phyloP scores from a whole-genome alignment of 1,140 invertebrate genomes.

The Pogonognathellus flavescens region DNA sequence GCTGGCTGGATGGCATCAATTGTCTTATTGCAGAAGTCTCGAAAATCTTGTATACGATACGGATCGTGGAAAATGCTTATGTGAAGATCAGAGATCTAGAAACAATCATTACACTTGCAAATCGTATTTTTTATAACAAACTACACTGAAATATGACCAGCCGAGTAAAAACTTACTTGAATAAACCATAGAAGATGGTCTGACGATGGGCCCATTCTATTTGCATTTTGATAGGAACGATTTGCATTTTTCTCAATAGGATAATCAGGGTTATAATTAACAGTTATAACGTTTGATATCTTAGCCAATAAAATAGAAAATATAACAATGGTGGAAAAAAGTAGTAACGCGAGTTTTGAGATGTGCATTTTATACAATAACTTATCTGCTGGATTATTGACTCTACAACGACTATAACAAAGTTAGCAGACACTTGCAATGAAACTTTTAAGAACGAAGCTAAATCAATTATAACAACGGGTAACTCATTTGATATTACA shows the following conservation, averaged over 20 bases:
- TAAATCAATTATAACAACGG: constrained; percentile 22
- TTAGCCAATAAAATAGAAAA: constrained; percentile 74
- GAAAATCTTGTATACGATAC: constrained; percentile 81
- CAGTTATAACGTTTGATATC: constrained; percentile 73
- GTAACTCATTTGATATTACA: neutral
- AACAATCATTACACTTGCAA: constrained; percentile 55
- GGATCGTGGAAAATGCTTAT: constrained; percentile 87
- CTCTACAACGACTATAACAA: neutral
- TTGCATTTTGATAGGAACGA: constrained; percentile 69
- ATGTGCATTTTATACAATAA: constrained; percentile 50
- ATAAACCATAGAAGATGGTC: constrained; percentile 82
- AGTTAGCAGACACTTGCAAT: neutral
- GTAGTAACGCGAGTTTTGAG: constrained; percentile 49
- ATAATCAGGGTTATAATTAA: constrained; percentile 68
- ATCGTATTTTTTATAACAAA: neutral
- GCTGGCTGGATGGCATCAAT: constrained; percentile 81
- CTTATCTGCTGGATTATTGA: neutral
- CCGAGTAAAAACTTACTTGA: constrained; percentile 74
- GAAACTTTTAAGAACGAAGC: neutral
- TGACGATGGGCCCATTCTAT: constrained; percentile 72
- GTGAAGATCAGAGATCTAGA: constrained; percentile 89
- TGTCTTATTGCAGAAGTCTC: constrained; percentile 84
- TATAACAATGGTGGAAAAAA: constrained; percentile 46
- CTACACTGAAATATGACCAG: neutral
- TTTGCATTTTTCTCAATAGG: constrained; percentile 65